Evolutionary conservation across 2,797 vertebrate genomes (phyloP).

Genomic region (Loriculus beryllinus): DNA sequence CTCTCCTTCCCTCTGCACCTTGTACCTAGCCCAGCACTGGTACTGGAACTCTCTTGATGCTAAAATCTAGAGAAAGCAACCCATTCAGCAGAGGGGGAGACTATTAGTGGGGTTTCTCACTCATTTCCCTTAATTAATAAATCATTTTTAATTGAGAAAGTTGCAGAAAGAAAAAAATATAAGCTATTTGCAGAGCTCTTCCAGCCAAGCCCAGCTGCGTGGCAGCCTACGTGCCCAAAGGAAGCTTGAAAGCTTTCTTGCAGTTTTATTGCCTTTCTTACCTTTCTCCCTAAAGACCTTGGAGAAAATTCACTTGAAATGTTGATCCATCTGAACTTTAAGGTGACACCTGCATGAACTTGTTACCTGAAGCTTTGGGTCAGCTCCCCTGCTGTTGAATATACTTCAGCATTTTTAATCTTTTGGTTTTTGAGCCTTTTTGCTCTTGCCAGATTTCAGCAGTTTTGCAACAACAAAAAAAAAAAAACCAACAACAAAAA

Average conservation of each 20-base stretch:
- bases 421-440: background rate
- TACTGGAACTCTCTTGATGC: background rate
- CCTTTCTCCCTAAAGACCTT: background rate
- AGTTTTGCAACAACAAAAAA: background rate
- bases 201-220: background rate
- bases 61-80: background rate
- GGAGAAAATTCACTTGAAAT: conserved; percentile 11
- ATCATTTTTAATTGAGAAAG: background rate
- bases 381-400: conserved; percentile 1
- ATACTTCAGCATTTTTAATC: conserved; percentile 11
- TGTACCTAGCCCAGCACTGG: background rate
- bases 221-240: background rate
- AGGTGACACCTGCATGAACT: conserved; percentile 20
- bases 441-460: background rate
- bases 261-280: background rate
- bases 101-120: background rate
- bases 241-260: background rate
- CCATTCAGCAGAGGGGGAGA: background rate
- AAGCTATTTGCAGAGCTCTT: background rate
- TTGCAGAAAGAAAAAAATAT: background rate
- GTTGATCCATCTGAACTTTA: conserved; percentile 38
- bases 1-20: background rate
- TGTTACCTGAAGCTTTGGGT: conserved; percentile 18
- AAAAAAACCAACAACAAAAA: too few relatives aligned
- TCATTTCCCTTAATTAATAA: background rate